Conservation (phyloP, 1,140 invertebrate genomes). For the Hycleus cichorii region DNA sequence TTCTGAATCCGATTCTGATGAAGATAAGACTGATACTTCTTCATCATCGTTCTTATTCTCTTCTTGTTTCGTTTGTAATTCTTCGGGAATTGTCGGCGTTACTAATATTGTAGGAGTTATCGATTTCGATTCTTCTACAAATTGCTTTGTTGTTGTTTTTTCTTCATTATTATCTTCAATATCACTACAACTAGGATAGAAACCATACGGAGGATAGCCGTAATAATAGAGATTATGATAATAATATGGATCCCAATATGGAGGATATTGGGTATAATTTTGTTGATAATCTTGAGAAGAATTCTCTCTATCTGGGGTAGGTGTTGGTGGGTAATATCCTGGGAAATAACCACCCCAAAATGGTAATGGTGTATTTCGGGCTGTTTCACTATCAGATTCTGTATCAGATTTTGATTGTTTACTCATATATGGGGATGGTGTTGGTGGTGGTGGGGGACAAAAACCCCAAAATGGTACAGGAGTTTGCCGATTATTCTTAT, state of each 20-base stretch:
- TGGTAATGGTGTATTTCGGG: slow-evolving; percentile 27
- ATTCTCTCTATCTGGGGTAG: background rate
- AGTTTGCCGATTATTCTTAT: slow-evolving; percentile 4
- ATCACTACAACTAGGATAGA: slow-evolving; percentile 29
- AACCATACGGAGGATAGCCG: slow-evolving; percentile 29
- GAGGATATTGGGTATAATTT: slow-evolving; percentile 17
- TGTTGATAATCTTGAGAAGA: slow-evolving; percentile 7
- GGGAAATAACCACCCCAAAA: slow-evolving; percentile 25
- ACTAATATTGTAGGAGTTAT: slow-evolving; percentile 22
- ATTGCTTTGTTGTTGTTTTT: slow-evolving; percentile 18
- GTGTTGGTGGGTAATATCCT: slow-evolving; percentile 8
- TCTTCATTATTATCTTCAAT: slow-evolving; percentile 37
- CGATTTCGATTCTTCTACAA: background rate
- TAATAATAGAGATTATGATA: slow-evolving; percentile 34
- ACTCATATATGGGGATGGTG: slow-evolving; percentile 8
- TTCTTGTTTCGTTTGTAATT: background rate
- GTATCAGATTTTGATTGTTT: slow-evolving; percentile 9
- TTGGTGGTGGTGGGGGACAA: slow-evolving; percentile 11
- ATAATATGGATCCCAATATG: slow-evolving; percentile 36
- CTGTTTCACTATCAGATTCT: slow-evolving; percentile 10
- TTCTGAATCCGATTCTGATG: slow-evolving; percentile 19
- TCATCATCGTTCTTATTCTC: background rate
- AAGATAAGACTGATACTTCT: slow-evolving; percentile 1
- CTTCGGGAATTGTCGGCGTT: slow-evolving; percentile 17
- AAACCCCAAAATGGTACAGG: slow-evolving; percentile 27